phyloP scores from a whole-genome alignment of 2,888 invertebrate genomes.

The Pseudococcus jackbeardsleyi region DNA sequence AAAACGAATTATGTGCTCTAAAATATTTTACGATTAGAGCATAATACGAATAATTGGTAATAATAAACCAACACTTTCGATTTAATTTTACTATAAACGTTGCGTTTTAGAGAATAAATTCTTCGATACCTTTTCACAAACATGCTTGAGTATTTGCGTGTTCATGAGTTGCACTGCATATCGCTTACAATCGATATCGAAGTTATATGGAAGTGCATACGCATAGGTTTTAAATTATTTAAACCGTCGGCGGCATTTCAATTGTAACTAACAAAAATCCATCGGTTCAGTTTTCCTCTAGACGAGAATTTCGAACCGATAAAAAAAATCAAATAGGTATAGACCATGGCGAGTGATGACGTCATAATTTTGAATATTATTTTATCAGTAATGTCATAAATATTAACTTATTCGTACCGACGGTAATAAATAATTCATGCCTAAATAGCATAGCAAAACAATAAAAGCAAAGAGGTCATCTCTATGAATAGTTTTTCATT shows the following conservation, averaged over 20 bases:
- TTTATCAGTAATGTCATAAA: conserved; percentile 41
- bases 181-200: conserved; percentile 29
- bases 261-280: not conserved
- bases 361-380: conserved; percentile 42
- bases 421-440: conserved; percentile 52
- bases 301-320: not conserved
- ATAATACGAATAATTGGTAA: not conserved
- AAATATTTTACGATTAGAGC: not conserved
- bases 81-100: not conserved
- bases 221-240: conserved; percentile 34
- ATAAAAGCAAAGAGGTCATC: conserved; percentile 36
- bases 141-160: not conserved
- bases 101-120: not conserved
- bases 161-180: conserved; percentile 25
- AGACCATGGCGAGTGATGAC: not conserved
- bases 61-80: not conserved
- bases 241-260: not conserved
- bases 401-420: conserved; percentile 39
- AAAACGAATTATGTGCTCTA: not conserved
- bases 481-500: conserved; percentile 30
- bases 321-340: not conserved
- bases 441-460: conserved; percentile 8
- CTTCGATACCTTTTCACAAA: not conserved
- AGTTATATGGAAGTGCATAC: conserved; percentile 1
- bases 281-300: not conserved